phyloP scores from a whole-genome alignment of 2,113 vertebrate genomes.

The Trachemys scripta region DNA sequence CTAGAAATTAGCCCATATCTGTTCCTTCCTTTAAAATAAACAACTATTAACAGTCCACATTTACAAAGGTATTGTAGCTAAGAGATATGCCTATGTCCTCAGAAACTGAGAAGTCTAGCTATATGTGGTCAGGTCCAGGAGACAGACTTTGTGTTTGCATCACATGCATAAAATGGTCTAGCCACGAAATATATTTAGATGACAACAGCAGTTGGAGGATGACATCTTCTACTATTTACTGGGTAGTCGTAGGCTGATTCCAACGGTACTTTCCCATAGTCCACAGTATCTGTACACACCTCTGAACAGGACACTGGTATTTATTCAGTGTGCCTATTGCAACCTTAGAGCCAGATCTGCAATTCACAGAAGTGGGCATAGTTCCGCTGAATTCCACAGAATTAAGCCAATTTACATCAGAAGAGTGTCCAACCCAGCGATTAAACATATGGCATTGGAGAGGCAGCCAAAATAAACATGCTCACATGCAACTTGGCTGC shows the following conservation, averaged over 20 bases:
- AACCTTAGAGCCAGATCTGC: background rate
- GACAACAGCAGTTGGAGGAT: background rate
- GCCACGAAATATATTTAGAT: background rate
- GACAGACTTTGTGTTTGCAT: background rate
- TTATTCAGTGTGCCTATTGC: background rate
- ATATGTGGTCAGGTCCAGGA: background rate
- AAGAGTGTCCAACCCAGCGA: background rate
- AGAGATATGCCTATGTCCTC: background rate
- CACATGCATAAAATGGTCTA: background rate
- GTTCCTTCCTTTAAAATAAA: background rate
- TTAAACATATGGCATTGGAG: accelerated
- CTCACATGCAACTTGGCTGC: background rate
- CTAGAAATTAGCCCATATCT: background rate
- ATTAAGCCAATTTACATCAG: background rate
- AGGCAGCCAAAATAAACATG: background rate
- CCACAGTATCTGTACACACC: background rate
- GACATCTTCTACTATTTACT: background rate
- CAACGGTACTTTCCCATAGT: background rate
- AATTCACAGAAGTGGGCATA: background rate
- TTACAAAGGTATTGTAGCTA: background rate
- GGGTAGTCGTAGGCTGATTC: background rate
- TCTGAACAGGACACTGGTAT: background rate
- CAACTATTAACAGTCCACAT: background rate
- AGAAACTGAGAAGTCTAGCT: background rate
- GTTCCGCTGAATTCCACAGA: background rate